phyloP scores from a whole-genome alignment of 1,140 invertebrate species.

The Spodoptera frugiperda region DNA sequence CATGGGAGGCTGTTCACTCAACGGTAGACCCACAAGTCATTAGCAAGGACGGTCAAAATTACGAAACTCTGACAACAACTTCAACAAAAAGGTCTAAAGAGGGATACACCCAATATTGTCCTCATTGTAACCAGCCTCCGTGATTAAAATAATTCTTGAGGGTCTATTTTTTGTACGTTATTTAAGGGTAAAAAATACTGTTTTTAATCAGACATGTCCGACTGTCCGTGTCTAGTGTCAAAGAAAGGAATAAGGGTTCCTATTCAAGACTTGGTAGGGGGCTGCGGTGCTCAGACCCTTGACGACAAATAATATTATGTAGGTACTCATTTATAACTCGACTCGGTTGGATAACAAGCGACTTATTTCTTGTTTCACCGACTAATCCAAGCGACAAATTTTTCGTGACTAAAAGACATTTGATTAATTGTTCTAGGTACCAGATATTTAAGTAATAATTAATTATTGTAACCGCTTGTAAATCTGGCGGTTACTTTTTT shows the following conservation, averaged over 20 bases:
- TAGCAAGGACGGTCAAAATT: no score
- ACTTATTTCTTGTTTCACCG: background rate
- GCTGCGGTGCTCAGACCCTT: background rate
- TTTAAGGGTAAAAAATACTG: slow-evolving; percentile 10
- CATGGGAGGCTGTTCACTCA: no score
- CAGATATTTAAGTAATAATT: no score
- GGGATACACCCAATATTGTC: background rate
- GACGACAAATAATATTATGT: background rate
- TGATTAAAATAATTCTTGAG: background rate
- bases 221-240: slow-evolving; percentile 12
- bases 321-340: background rate
- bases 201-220: slow-evolving; percentile 27
- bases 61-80: no score
- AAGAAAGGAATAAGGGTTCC: slow-evolving; percentile 9
- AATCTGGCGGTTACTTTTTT: no score
- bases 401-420: background rate
- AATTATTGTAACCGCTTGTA: no score
- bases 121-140: background rate
- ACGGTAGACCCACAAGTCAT: no score
- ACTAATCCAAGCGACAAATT: background rate
- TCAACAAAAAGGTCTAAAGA: no score
- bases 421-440: background rate
- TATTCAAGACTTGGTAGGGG: background rate
- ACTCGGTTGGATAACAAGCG: background rate
- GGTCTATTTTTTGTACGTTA: slow-evolving; percentile 11